Evolutionary conservation across 2,113 vertebrate species (phyloP).

Genomic region (Scalopus aquaticus): DNA sequence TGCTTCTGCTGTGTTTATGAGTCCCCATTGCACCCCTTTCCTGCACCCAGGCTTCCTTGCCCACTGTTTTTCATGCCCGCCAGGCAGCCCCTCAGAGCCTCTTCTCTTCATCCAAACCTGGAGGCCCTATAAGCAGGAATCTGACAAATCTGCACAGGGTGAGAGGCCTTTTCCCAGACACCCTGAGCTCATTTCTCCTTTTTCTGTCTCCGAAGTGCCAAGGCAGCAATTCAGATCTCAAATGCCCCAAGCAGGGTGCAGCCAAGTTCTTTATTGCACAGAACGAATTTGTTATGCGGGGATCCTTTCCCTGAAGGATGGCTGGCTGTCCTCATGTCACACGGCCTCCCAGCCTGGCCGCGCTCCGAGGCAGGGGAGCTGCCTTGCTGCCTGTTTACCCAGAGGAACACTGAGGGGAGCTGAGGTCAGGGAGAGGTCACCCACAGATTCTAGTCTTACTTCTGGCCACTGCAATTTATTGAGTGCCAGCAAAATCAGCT

Average conservation of each 20-base stretch:
- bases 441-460: neutral
- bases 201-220: constrained; percentile 22
- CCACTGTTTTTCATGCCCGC: neutral
- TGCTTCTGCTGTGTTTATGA: neutral
- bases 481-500: neutral
- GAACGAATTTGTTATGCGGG: constrained; percentile 31
- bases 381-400: neutral
- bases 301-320: constrained; percentile 47
- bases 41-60: neutral
- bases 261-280: neutral
- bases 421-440: neutral
- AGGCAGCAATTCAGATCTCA: constrained; percentile 28
- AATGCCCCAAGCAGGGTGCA: neutral
- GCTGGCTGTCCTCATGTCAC: neutral
- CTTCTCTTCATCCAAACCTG: neutral
- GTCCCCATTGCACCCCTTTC: neutral
- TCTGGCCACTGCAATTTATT: neutral
- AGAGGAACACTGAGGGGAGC: neutral
- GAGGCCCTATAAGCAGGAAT: neutral
- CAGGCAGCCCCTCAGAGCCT: neutral
- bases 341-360: neutral
- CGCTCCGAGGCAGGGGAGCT: neutral
- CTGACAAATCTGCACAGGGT: constrained; percentile 33
- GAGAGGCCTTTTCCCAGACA: constrained; percentile 68
- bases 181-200: constrained; percentile 65